Evolutionary conservation across 1,140 invertebrate genomes (phyloP), one percentile per base, ranked within the genome.

Genomic region (Bombyx mori): DNA sequence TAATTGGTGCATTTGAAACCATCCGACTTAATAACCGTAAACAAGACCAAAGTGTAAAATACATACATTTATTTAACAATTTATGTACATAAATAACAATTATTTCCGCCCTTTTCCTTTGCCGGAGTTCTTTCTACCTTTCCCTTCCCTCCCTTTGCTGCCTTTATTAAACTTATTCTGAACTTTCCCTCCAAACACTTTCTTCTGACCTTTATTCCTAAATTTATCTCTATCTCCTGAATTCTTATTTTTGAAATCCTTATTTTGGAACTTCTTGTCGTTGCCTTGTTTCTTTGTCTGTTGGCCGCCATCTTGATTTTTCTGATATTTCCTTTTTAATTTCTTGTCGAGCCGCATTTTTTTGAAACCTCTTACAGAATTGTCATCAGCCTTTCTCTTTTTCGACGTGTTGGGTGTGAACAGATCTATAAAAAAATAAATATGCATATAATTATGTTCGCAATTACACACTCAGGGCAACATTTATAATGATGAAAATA

Each of bases 261-360:
- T 52, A 48, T 63, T 69, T 7, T 76, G 57, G 54, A 75, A 80
- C 35, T 75, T 74, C 51, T 58, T 62, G 71, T 63, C 66, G 67
- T n/a, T 77, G 64, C 10, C 64, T 68, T 43, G 60, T 59, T 46
- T 61, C 42, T 26, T 61, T 55, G 45, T 60, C 60, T 9, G 57
- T 52, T 61, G 59, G 10, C 42, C 54, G 3, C 56, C 57, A 53
- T 76, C 72, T 54, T 79, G 69, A 43, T 72, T 67, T 53, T 65
- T 77, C 22, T 83, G 72, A 46, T 69, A 83, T 62, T 84, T 86
- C 57, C 80, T 82, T 52, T 84, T 67, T 18, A 79, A 54, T 62
- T 83, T 86, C 50, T 84, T 86, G 54, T 87, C 79, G 54, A 87
- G 64, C 48, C 80, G 65, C 78, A 88, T 80, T 61, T 84, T 86